Conservation (phyloP, 2,797 vertebrate species). For the Galago senegalensis region DNA sequence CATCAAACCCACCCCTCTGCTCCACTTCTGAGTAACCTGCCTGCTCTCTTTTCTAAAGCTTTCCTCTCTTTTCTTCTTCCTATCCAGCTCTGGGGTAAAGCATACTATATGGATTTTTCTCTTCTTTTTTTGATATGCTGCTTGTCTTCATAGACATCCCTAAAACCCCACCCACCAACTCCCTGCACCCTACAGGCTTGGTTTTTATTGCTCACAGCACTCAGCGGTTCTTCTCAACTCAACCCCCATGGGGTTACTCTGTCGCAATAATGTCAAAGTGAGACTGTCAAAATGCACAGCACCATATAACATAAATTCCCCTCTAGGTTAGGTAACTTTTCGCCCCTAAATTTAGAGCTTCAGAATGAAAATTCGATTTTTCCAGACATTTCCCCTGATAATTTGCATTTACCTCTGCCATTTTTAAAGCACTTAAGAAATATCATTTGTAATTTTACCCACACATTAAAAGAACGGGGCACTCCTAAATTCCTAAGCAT, state of each 20-base stretch:
- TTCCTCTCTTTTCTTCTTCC: not conserved
- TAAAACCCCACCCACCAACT: not conserved
- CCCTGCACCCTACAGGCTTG: not conserved
- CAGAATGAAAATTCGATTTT: conserved; percentile 54
- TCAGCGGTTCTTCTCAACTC: conserved; percentile 15
- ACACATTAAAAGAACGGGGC: conserved; percentile 9
- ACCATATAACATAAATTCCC: not conserved
- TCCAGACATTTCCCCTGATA: conserved; percentile 33
- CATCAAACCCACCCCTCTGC: not conserved
- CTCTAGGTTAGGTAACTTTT: conserved; percentile 1
- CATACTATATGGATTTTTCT: not conserved
- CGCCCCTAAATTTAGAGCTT: conserved; percentile 8
- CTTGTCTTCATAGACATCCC: not conserved
- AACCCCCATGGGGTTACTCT: not conserved
- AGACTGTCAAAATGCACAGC: conserved; percentile 22
- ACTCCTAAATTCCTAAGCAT: conserved; percentile 42
- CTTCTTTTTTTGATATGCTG: not conserved
- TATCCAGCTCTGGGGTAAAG: not conserved
- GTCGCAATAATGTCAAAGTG: not conserved
- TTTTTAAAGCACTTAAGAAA: conserved; percentile 43
- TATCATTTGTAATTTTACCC: conserved; percentile 57
- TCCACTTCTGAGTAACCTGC: not conserved
- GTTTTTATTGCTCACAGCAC: not conserved
- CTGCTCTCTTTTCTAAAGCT: not conserved
- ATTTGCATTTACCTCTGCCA: conserved; percentile 30